Evolutionary conservation across 2,888 invertebrate genomes (phyloP).

Genomic region (Lamellibrachia columna): DNA sequence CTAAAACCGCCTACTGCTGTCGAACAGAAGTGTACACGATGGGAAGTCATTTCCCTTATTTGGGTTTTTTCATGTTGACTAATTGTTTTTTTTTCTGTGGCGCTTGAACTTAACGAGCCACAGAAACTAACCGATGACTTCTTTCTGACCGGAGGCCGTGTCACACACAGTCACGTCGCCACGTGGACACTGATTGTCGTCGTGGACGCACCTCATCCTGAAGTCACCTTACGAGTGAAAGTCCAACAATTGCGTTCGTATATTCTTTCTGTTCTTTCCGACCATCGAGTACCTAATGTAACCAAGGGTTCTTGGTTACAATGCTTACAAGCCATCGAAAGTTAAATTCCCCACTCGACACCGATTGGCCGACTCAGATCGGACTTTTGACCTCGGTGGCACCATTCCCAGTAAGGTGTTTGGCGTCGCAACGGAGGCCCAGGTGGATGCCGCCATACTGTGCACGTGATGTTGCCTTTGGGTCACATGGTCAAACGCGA

Average conservation of each 20-base stretch:
- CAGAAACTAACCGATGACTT: neutral
- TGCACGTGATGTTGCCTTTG: no score
- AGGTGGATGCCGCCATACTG: neutral
- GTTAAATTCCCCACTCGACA: neutral
- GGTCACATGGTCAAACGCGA: no score
- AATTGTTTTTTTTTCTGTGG: neutral
- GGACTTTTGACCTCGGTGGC: neutral
- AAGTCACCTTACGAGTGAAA: neutral
- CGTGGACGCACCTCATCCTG: neutral
- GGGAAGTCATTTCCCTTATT: neutral
- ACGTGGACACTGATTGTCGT: neutral
- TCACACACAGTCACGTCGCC: neutral
- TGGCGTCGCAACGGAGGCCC: neutral
- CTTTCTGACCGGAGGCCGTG: neutral
- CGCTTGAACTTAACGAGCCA: neutral
- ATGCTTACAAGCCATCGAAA: neutral
- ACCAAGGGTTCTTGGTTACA: neutral
- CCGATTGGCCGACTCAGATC: neutral
- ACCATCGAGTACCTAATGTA: neutral
- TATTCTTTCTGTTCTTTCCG: neutral
- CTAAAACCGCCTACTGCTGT: neutral
- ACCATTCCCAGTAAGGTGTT: neutral
- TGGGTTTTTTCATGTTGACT: neutral
- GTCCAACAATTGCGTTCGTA: neutral
- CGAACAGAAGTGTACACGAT: neutral